phyloP scores from a whole-genome alignment of 2,888 invertebrate genomes.

The Lamproptera curius region DNA sequence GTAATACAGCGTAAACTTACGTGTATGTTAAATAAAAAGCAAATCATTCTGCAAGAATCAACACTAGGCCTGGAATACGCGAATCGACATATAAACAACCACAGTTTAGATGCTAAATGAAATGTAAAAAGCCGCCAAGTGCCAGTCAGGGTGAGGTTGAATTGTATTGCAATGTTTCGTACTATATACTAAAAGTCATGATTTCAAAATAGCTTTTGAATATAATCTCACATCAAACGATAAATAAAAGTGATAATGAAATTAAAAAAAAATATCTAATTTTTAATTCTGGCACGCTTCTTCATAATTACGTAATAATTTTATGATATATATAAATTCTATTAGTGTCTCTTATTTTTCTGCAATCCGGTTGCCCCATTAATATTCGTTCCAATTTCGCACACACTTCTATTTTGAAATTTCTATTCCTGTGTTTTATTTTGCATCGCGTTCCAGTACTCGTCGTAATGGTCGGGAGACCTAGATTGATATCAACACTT shows the following conservation, averaged over 20 bases:
- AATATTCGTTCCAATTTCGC: background rate
- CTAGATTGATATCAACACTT: no score
- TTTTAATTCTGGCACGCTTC: background rate
- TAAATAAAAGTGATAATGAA: no score
- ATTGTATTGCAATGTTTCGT: background rate
- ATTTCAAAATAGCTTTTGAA: background rate
- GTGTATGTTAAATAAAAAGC: no score
- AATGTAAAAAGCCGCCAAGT: conserved; percentile 4
- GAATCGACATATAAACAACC: no score
- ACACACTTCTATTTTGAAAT: background rate
- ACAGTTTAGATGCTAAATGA: conserved; percentile 7
- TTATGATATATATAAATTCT: background rate
- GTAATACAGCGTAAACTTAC: no score
- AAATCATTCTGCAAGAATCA: no score
- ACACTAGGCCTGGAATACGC: no score
- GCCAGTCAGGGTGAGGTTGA: background rate
- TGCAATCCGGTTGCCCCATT: background rate
- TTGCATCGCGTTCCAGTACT: background rate
- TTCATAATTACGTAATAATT: background rate
- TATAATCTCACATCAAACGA: no score
- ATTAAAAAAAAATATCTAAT: background rate
- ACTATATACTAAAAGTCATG: background rate
- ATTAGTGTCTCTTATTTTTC: background rate
- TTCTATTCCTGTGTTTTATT: background rate
- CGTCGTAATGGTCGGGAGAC: no score